Conservation (phyloP, 2,797 vertebrate genomes). For the Linurgus olivaceus region DNA sequence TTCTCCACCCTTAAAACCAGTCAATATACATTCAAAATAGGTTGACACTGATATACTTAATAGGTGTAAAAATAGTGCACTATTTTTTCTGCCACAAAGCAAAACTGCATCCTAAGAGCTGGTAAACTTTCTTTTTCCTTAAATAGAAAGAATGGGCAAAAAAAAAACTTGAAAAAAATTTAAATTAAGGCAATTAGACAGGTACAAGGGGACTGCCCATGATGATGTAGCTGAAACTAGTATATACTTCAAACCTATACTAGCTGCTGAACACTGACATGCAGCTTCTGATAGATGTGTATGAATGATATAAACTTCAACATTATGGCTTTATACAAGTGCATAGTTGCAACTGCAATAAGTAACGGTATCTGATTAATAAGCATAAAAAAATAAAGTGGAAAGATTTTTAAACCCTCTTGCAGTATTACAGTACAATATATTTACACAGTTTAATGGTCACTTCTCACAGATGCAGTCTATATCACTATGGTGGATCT, state of each 20-base stretch:
- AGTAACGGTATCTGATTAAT: constrained; percentile 73
- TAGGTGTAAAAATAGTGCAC: constrained; percentile 79
- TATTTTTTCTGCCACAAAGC: constrained; percentile 75
- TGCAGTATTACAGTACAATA: constrained; percentile 77
- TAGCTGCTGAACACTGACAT: constrained; percentile 71
- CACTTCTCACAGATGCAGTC: constrained; percentile 72
- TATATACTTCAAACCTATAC: constrained; percentile 56
- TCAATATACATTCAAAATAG: constrained; percentile 84
- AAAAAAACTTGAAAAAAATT: constrained; percentile 53
- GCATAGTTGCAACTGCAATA: constrained; percentile 79
- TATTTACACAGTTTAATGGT: constrained; percentile 74
- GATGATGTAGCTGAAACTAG: constrained; percentile 64
- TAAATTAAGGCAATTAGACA: constrained; percentile 83
- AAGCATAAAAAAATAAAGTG: constrained; percentile 80
- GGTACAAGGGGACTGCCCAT: constrained; percentile 65
- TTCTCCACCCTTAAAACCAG: constrained; percentile 69
- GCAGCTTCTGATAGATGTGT: constrained; percentile 65
- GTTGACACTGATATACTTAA: constrained; percentile 73
- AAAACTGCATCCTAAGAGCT: constrained; percentile 75
- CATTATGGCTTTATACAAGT: constrained; percentile 80
- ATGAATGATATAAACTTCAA: constrained; percentile 65
- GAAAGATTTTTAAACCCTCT: constrained; percentile 76
- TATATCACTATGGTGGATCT: constrained; percentile 53
- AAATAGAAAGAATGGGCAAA: constrained; percentile 70
- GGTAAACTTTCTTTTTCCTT: constrained; percentile 71